phyloP scores from a whole-genome alignment of 2,888 invertebrate genomes.

The Aromia moschata region DNA sequence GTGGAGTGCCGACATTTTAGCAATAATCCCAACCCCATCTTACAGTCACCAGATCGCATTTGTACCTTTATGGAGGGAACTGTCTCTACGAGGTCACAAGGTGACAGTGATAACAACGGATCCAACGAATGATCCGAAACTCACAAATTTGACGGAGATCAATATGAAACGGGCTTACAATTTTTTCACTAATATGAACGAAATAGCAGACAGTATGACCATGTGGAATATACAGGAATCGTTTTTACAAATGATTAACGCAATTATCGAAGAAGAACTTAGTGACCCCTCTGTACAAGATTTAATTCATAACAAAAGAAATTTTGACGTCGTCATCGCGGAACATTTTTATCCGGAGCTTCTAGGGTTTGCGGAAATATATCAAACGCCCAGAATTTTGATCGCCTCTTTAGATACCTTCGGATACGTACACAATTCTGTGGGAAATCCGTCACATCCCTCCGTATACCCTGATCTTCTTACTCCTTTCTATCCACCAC shows the following conservation, averaged over 20 bases:
- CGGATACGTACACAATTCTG: background rate
- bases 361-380: conserved; percentile 5
- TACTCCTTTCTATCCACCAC: background rate
- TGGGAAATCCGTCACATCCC: background rate
- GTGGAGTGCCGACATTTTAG: conserved; percentile 33
- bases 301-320: background rate
- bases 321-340: conserved; percentile 3
- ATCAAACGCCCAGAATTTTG: conserved; percentile 6
- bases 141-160: conserved; percentile 56
- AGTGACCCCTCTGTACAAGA: background rate
- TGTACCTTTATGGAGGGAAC: conserved; percentile 41
- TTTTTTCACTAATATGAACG: conserved; percentile 14
- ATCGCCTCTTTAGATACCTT: background rate
- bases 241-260: background rate
- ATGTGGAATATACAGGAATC: background rate
- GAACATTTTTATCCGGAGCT: background rate
- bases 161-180: conserved; percentile 41
- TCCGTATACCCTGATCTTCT: background rate
- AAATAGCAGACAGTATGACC: background rate
- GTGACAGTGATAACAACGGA: conserved; percentile 48
- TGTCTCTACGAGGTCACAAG: conserved; percentile 50
- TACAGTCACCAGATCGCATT: conserved; percentile 49
- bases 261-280: background rate
- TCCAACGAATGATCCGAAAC: conserved; percentile 22
- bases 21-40: conserved; percentile 33